phyloP scores from a whole-genome alignment of 1,140 invertebrate genomes.

The Metopolophium dirhodum region DNA sequence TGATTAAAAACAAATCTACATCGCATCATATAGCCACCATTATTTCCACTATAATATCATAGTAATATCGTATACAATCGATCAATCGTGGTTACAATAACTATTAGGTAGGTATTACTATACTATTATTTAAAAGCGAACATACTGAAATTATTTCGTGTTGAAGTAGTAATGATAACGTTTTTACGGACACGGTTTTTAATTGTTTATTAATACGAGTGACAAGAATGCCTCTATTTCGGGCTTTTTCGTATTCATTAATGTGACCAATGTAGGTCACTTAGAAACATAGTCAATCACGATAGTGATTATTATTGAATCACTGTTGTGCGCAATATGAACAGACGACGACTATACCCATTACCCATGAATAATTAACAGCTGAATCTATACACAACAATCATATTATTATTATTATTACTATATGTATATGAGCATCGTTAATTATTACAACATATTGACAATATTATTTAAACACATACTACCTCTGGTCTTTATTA shows the following conservation, averaged over 20 bases:
- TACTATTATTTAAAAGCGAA: neutral
- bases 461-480: neutral
- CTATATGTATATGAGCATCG: neutral
- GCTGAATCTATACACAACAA: neutral
- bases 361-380: neutral
- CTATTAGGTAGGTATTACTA: neutral
- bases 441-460: constrained; percentile 5
- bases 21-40: neutral
- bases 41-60: neutral
- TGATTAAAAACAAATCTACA: neutral
- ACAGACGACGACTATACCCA: neutral
- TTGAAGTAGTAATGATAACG: neutral
- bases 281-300: neutral
- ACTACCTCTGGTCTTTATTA: neutral
- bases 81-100: neutral
- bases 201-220: neutral
- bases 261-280: neutral
- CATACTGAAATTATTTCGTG: neutral
- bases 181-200: neutral
- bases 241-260: neutral
- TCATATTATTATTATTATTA: constrained; percentile 24
- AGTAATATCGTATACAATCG: neutral
- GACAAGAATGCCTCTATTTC: neutral
- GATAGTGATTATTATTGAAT: neutral
- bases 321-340: neutral